phyloP scores from a whole-genome alignment of 1,140 invertebrate species.

The Proctacanthus coquilletti region DNA sequence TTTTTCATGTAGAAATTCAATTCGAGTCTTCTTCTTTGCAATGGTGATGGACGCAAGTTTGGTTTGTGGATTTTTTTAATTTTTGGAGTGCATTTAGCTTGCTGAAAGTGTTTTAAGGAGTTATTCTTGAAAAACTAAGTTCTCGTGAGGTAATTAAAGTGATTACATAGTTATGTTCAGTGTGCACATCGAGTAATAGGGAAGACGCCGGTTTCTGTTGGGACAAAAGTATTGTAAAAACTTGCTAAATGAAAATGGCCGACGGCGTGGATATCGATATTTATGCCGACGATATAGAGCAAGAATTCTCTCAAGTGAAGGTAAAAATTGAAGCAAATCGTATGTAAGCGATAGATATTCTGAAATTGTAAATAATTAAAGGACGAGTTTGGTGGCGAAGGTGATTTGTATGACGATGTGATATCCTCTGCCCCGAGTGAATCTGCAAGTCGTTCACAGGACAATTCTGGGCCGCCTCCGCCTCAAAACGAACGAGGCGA shows the following conservation, averaged over 20 bases:
- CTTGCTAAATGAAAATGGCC: constrained; percentile 58
- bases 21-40: no score
- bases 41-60: no score
- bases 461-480: constrained; percentile 28
- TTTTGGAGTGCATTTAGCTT: no score
- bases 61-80: no score
- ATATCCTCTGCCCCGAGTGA: constrained; percentile 61
- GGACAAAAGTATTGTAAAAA: no score
- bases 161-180: no score
- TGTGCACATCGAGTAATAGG: no score
- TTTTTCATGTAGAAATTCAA: no score
- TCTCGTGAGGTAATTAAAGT: no score
- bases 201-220: no score
- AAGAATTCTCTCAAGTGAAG: constrained; percentile 57
- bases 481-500: constrained; percentile 19
- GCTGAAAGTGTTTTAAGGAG: no score
- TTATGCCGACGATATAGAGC: constrained; percentile 90
- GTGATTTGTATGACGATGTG: constrained; percentile 94
- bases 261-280: constrained; percentile 92
- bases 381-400: constrained; percentile 73
- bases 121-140: no score
- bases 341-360: constrained; percentile 2
- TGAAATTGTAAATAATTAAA: constrained; percentile 26
- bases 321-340: constrained; percentile 7
- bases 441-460: constrained; percentile 33